Evolutionary conservation across 2,797 vertebrate species (phyloP), one percentile per base, ranked within the genome.

Genomic region (Kryptolebias ocellatus): DNA sequence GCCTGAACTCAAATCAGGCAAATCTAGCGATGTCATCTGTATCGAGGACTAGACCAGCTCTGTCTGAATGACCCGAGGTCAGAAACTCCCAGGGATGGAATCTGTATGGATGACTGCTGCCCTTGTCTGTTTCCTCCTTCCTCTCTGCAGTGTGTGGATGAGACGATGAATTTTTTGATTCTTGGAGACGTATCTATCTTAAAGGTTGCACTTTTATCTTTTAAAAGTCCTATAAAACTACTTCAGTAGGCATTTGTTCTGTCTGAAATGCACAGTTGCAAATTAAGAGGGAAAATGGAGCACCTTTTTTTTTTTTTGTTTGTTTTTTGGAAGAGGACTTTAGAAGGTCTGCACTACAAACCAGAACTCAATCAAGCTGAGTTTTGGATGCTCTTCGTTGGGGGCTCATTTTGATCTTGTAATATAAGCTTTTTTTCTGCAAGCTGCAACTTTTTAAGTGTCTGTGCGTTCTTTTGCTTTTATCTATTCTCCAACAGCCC

Each of bases 151-250:
- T 70, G 77, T 74, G 5, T 9, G 39, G 76, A 79, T 49, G 61
- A 83, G 72, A 69, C 69, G 12, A 60, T 67, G 62, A 55, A 76
- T 72, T 79, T 79, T 85, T 81, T 72, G 82, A 85, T 82, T 81
- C 80, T 84, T 74, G 81, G 83, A 86, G 85, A 90, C 80, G 74
- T 85, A 85, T 81, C 74, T 79, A 89, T 90, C 85, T 74, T 81
- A 90, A 89, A 79, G 87, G 89, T 91, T 94, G 93, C 92, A 94
- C 93, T 93, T 93, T 90, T 91, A 76, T 83, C 92, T 91, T 85
- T 90, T 65, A 70, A 86, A 83, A 84, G 89, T 87, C 76, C 79
- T 73, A 57, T 78, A 81, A 75, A 79, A 72, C 74, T 76, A 81
- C 78, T 90, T 83, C 76, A 80, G 74, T 81, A 60, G 76, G 70